These are phyloP conservation scores for Melanostoma mellinum DNA, from an alignment of 2,888 invertebrate genomes.

Conservation along the genomic window DNA sequence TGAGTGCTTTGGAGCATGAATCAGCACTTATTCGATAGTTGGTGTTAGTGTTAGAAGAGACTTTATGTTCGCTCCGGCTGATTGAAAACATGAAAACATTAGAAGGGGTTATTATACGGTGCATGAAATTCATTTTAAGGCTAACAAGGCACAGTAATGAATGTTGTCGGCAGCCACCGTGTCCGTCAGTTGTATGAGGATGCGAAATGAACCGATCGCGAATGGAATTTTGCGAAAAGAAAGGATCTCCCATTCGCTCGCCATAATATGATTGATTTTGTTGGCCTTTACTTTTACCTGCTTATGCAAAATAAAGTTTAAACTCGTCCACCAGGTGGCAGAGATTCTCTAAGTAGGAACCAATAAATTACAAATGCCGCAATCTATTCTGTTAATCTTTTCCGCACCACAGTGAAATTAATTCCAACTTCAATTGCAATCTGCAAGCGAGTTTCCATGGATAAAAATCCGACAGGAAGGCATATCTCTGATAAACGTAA, in stretches of 20 bases:
- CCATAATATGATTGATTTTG: too few relatives aligned
- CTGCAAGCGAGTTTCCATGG: not conserved
- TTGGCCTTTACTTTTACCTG: too few relatives aligned
- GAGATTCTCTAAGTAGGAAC: not conserved
- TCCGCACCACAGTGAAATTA: constrained; percentile 38
- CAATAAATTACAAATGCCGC: constrained; percentile 33
- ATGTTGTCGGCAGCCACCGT: not conserved
- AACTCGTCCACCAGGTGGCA: not conserved
- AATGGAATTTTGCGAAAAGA: too few relatives aligned
- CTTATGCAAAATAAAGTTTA: constrained; percentile 7
- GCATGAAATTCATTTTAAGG: constrained; percentile 65
- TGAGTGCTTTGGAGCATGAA: constrained; percentile 65
- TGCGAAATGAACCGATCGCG: too few relatives aligned
- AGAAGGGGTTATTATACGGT: constrained; percentile 46
- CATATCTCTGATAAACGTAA: constrained; percentile 30
- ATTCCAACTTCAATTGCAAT: constrained; percentile 34
- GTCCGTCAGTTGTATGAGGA: too few relatives aligned
- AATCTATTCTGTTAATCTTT: constrained; percentile 57
- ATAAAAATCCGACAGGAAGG: constrained; percentile 62
- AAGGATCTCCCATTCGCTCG: too few relatives aligned
- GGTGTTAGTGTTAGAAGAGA: not conserved
- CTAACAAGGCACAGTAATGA: constrained; percentile 29
- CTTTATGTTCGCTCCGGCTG: constrained; percentile 42
- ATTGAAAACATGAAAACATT: constrained; percentile 63
- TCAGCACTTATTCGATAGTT: constrained; percentile 54